Percentiles rank a stretch among this genome's conserved stretches.
phyloP scores from a whole-genome alignment of 2,113 vertebrate genomes.

The Actenoides lindsayi region DNA sequence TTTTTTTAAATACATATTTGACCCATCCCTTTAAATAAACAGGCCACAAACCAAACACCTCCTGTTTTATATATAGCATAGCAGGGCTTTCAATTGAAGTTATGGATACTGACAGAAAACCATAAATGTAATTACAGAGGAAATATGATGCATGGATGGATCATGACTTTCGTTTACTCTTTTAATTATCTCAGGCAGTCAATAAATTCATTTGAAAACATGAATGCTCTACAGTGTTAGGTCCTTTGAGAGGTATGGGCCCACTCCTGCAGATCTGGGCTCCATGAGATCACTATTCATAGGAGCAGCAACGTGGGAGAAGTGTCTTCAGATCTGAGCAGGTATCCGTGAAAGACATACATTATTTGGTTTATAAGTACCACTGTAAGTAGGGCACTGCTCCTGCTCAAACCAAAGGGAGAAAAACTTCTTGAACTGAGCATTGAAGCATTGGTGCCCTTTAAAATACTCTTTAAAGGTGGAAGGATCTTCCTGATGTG shows the following conservation, averaged over 20 bases:
- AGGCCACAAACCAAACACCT: constrained; percentile 16
- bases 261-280: not conserved
- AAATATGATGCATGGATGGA: constrained; percentile 1
- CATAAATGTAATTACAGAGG: not conserved
- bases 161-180: not conserved
- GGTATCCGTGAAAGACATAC: not conserved
- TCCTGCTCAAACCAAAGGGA: not conserved
- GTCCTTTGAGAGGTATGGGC: not conserved
- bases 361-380: not conserved
- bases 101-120: constrained; percentile 38
- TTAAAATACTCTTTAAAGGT: not conserved
- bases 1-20: not conserved
- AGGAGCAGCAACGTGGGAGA: not conserved
- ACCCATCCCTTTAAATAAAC: constrained; percentile 44
- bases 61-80: constrained; percentile 2
- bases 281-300: not conserved
- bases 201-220: constrained; percentile 18
- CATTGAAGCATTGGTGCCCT: not conserved
- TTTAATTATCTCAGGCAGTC: constrained; percentile 27
- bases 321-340: not conserved
- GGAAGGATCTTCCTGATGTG: not conserved
- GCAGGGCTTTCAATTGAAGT: not conserved
- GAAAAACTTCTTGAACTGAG: not conserved
- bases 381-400: not conserved
- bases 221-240: constrained; percentile 16